Base-by-base conservation (phyloP, 2,113 vertebrate genomes). In the Oplegnathus fasciatus region DNA sequence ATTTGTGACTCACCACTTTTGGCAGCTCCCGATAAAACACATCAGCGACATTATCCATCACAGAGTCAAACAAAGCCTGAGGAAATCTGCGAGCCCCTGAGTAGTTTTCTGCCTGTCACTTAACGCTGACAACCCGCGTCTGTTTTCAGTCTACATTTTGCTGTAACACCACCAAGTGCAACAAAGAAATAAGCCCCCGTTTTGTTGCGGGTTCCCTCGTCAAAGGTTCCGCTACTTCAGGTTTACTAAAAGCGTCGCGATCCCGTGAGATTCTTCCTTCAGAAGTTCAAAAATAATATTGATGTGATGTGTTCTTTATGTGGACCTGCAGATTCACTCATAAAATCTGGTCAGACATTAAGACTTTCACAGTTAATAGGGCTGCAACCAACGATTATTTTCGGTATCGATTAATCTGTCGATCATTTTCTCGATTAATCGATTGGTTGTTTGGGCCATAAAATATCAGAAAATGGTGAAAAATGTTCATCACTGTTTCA, bases 21-120 rank as follows among this genome's bases (percentile, higher is more conserved):
- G 95, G 96, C 40, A 96, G 82, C 75, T 93, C 75, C 34, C 91
- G 88, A 83, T 95, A 96, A 85, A 96, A 96, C 0, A 55, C 40
- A 60, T 93, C 90, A 4, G 34, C 80, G 17, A 92, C 88, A 6
- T 48, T 69, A 0, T 95, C 94, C 95, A 96, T 95, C 20, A 44
- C 40, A 61, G 62, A 54, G 8, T n/a, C 52, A n/a, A 40, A 9
- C 17, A 42, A 55, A 52, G 5, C n/a, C 6, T 30, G n/a, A 26
- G 46, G 0, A 46, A 24, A 5, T n/a, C 50, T 9, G 24, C 0
- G 40, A 17, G n/a, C 24, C 3, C 11, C 2, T 5, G 48, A 62
- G 3, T 2, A 13, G 26, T 26, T 58, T 5, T 28, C 55, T n/a
- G 40, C 26, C 46, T 50, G 60, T 57, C 46, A 37, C 30, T 42